Conservation (phyloP, 2,113 vertebrate species). For the Mastomys coucha region DNA sequence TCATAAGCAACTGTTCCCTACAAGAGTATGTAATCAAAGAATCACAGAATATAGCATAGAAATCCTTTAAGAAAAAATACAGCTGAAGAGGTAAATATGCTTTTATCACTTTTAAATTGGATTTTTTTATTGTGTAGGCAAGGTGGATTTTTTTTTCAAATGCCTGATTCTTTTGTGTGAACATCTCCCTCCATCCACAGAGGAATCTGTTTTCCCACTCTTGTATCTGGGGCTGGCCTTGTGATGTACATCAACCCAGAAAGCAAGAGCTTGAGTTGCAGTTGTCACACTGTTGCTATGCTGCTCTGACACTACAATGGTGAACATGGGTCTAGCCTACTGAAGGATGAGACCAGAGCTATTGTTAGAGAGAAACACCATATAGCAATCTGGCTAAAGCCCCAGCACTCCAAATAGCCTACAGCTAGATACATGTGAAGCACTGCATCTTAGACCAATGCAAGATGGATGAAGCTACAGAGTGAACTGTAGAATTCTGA, state of each 20-base stretch:
- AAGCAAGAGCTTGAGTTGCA: neutral
- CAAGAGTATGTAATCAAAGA: conserved; percentile 37
- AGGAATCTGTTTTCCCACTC: neutral
- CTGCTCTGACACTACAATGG: neutral
- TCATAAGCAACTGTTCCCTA: neutral
- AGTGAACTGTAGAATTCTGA: neutral
- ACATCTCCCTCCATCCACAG: neutral
- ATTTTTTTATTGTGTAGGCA: neutral
- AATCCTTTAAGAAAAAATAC: conserved; percentile 11
- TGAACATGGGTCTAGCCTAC: neutral
- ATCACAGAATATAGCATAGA: neutral
- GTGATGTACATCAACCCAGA: neutral
- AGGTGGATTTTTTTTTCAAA: conserved; percentile 20
- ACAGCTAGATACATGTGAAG: neutral
- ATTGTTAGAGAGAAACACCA: neutral
- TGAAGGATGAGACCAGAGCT: neutral
- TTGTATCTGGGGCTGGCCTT: neutral
- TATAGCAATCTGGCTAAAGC: neutral
- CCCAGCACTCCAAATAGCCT: neutral
- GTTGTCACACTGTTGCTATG: neutral
- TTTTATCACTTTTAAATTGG: conserved; percentile 7
- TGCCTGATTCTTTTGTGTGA: neutral
- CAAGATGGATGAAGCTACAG: neutral
- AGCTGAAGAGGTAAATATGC: conserved; percentile 15
- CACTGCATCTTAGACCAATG: neutral